These are phyloP conservation scores for Cetonia aurata DNA, from an alignment of 2,888 invertebrate species.

Conservation along the genomic window DNA sequence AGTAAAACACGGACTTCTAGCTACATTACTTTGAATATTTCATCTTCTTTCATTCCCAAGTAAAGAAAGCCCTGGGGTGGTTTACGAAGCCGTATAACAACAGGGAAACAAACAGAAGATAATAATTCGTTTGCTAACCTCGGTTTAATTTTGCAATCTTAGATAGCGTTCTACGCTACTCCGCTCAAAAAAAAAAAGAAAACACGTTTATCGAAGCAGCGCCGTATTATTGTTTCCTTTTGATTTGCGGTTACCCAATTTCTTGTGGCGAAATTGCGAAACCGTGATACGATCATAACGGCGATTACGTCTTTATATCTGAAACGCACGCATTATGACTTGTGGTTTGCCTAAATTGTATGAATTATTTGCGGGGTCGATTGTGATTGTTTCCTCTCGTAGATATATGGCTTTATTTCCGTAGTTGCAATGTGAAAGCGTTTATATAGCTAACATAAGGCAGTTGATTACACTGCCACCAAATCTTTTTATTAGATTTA, in stretches of 20 bases:
- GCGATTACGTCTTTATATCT: background rate
- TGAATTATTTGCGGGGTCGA: no score
- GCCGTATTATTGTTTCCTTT: background rate
- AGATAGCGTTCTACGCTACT: background rate
- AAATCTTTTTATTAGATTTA: no score
- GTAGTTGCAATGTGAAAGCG: no score
- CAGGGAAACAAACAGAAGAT: slow-evolving; percentile 12
- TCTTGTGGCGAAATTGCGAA: background rate
- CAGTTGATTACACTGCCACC: no score
- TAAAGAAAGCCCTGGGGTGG: no score
- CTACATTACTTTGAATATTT: no score
- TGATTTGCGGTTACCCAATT: slow-evolving; percentile 15
- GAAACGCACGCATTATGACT: background rate
- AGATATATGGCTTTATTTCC: no score
- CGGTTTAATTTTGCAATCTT: background rate
- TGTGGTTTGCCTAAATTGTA: background rate
- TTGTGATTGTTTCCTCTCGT: no score
- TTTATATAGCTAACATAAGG: no score
- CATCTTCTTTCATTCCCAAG: no score
- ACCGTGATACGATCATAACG: background rate
- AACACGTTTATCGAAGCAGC: background rate
- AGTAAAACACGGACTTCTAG: no score
- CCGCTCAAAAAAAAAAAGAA: background rate
- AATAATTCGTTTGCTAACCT: background rate
- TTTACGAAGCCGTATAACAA: no score